Evolutionary conservation across 2,797 vertebrate species (phyloP), one percentile per base, ranked within the genome.

Genomic region (Diplodus puntazzo): DNA sequence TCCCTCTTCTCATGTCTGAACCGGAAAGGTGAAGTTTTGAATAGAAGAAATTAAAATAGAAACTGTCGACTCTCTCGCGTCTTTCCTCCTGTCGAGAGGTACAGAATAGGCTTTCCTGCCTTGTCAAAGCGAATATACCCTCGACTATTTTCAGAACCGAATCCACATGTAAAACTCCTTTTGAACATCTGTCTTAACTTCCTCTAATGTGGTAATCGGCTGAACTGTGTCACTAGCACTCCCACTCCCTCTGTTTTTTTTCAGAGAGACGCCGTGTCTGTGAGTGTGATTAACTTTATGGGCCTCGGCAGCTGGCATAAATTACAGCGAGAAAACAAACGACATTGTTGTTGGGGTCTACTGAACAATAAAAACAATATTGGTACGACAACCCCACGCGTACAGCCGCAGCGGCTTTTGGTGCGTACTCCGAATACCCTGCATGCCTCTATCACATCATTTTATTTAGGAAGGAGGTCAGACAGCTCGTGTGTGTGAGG

Each of bases 111-210:
- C 3, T 60, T 10, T 50, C 34, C 52, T 48, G 17, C 2, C 17
- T 58, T 53, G 18, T 53, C 42, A 30, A 4, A 50, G 21, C 11
- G 13, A 66, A 68, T 34, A 34, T 1, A 34, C 34, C 34, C 27
- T 13, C 13, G 39, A 18, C 10, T 21, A 17, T 61, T 61, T 72
- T 72, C 43, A 23, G 46, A 87, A 71, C 20, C 4, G 14, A 62
- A 69, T 80, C 52, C 27, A 79, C 66, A 70, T 63, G 39, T 78
- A 42, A 75, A 71, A 69, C 54, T 58, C 46, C 1, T 27, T 71
- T 60, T 67, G 18, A 80, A 89, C 83, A 77, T 87, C 76, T 77
- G 59, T 70, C 42, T 69, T 20, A 50, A 73, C 71, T 69, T 78
- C 66, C 61, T 79, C 48, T 71, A 16, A 53, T 72, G 80, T 71